Evolutionary conservation across 92 coral and sea anemone genomes (phyloP).

Genomic region (Palythoa heliodiscus): DNA sequence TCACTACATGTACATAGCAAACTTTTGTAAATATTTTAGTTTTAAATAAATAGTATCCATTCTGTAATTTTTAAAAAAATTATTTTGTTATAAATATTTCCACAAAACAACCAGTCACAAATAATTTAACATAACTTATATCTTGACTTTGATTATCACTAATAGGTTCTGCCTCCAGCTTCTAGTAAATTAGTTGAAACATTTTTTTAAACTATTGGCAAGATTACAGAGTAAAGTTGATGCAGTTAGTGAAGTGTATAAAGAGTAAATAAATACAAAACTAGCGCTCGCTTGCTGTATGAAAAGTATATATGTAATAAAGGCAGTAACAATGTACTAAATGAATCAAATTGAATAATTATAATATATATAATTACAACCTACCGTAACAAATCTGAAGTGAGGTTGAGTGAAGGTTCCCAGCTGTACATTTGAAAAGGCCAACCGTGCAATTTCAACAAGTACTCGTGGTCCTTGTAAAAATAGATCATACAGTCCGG

Average conservation of each 20-base stretch:
- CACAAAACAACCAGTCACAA: constrained; percentile 18
- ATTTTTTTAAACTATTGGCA: constrained; percentile 4
- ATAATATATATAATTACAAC: not conserved
- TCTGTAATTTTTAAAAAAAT: not conserved
- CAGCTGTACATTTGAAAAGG: constrained; percentile 38
- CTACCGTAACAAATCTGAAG: constrained; percentile 38
- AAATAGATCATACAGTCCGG: constrained; percentile 7
- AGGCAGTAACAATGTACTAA: constrained; percentile 1
- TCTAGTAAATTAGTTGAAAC: not conserved
- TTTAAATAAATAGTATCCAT: constrained; percentile 12
- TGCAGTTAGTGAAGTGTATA: constrained; percentile 20
- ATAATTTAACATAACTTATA: constrained; percentile 16
- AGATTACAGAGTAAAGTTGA: constrained; percentile 22
- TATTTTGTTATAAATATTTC: not conserved
- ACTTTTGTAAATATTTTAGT: constrained; percentile 6
- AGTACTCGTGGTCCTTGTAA: constrained; percentile 39
- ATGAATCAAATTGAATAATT: constrained; percentile 3
- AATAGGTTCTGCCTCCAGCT: constrained; percentile 29
- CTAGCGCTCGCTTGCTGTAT: constrained; percentile 16
- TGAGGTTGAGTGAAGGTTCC: constrained; percentile 46
- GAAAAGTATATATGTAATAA: constrained; percentile 15
- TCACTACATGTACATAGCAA: constrained; percentile 13
- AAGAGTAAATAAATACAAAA: constrained; percentile 12
- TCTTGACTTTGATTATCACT: constrained; percentile 20
- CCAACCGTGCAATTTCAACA: constrained; percentile 52